Percentiles rank a stretch among this genome's conserved stretches.
Evolutionary conservation across 2,888 invertebrate species (phyloP).

Genomic region (Hecatera dysodea): DNA sequence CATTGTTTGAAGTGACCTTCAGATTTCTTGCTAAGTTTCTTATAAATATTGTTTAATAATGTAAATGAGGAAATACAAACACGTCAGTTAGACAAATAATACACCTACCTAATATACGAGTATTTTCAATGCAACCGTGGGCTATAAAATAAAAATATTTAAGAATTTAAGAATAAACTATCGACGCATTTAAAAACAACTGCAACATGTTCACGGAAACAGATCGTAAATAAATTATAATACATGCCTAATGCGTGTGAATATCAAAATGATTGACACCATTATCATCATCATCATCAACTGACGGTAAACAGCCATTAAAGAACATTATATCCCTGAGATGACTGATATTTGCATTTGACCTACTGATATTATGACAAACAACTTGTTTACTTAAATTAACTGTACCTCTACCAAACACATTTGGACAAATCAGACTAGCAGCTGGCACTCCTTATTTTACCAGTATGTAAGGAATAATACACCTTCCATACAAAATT

Average conservation of each 20-base stretch:
- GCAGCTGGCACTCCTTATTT: neutral
- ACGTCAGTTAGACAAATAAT: neutral
- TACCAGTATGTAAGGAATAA: neutral
- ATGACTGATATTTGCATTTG: conserved; percentile 13
- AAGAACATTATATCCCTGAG: conserved; percentile 5
- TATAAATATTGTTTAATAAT: neutral
- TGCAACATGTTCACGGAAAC: neutral
- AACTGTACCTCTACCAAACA: no score
- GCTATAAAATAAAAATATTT: neutral
- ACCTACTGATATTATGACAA: conserved; percentile 7
- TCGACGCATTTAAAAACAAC: neutral
- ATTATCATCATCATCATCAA: conserved; percentile 44
- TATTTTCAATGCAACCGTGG: neutral
- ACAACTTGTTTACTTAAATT: neutral
- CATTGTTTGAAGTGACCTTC: conserved; percentile 11
- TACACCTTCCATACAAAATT: no score
- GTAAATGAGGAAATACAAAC: conserved; percentile 15
- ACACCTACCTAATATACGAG: neutral
- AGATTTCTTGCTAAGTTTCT: conserved; percentile 10
- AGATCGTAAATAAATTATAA: neutral
- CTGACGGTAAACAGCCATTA: conserved; percentile 18
- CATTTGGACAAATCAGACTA: no score
- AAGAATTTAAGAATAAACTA: neutral
- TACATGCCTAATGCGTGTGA: conserved; percentile 31
- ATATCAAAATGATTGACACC: conserved; percentile 18